phyloP scores from a whole-genome alignment of 1,140 invertebrate genomes.

The Hyles vespertilio region DNA sequence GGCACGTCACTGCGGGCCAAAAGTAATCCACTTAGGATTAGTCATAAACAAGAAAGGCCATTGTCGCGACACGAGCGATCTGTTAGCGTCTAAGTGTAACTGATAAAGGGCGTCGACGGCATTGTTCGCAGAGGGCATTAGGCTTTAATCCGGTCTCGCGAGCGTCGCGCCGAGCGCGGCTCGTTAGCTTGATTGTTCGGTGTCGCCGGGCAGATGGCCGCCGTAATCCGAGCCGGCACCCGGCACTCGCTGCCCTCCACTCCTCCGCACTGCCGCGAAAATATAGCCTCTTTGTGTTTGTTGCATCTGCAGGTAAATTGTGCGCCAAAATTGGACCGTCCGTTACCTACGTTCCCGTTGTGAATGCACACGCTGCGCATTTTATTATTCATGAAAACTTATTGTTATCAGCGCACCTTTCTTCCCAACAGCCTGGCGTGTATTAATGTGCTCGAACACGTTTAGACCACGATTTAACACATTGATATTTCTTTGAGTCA shows the following conservation, averaged over 20 bases:
- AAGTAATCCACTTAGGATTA: conserved; percentile 72
- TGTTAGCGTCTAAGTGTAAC: conserved; percentile 66
- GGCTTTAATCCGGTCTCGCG: conserved; percentile 66
- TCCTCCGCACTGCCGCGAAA: conserved; percentile 40
- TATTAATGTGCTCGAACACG: no score
- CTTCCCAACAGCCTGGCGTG: background rate
- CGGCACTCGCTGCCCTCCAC: conserved; percentile 28
- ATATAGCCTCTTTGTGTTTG: conserved; percentile 72
- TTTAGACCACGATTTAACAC: no score
- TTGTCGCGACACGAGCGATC: conserved; percentile 64
- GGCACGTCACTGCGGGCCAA: conserved; percentile 23
- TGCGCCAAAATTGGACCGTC: conserved; percentile 66
- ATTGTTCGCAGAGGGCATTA: conserved; percentile 69
- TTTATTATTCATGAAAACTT: conserved; percentile 62
- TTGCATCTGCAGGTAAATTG: conserved; percentile 75
- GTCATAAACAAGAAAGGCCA: conserved; percentile 63
- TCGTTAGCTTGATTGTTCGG: conserved; percentile 71
- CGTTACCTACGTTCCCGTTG: conserved; percentile 58
- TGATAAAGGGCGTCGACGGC: conserved; percentile 62
- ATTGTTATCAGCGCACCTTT: conserved; percentile 60
- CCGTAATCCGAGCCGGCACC: conserved; percentile 63
- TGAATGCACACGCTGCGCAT: conserved; percentile 62
- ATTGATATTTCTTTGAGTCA: no score
- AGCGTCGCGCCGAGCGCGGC: conserved; percentile 31
- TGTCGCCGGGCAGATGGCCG: conserved; percentile 64